A percentile compares a stretch with the other conserved stretches of the same genome.
Conservation (phyloP, 2,797 vertebrate species). For the Amphiprion clarkii region DNA sequence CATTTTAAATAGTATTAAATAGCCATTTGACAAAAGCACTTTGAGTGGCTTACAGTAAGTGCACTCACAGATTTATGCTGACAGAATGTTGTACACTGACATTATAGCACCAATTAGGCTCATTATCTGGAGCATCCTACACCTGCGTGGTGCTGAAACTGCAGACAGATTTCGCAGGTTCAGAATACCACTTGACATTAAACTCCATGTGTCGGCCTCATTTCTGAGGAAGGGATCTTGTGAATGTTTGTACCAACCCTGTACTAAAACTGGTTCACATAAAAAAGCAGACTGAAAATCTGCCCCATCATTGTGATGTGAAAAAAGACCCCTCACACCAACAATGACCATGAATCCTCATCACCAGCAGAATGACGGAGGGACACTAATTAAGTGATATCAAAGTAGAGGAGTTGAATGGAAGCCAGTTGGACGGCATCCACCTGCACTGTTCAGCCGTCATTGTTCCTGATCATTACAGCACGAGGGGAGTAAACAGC, state of each 20-base stretch:
- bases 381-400: constrained; percentile 31
- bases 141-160: background rate
- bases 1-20: constrained; percentile 41
- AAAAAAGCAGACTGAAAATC: constrained; percentile 3
- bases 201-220: background rate
- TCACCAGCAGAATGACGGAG: constrained; percentile 9
- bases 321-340: background rate
- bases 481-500: constrained; percentile 5
- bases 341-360: constrained; percentile 11
- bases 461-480: constrained; percentile 30
- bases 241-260: background rate
- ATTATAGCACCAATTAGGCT: constrained; percentile 5
- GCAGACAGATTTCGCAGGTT: background rate
- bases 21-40: constrained; percentile 52
- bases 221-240: background rate
- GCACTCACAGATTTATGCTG: constrained; percentile 34
- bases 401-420: constrained; percentile 24
- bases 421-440: constrained; percentile 45
- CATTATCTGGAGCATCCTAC: constrained; percentile 8
- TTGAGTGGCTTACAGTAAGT: constrained; percentile 28
- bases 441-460: constrained; percentile 33
- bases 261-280: background rate
- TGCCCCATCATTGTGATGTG: background rate
- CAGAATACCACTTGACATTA: background rate
- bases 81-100: constrained; percentile 30